Conservation (phyloP, 2,113 vertebrate genomes). For the Myanophis thanlyinensis region DNA sequence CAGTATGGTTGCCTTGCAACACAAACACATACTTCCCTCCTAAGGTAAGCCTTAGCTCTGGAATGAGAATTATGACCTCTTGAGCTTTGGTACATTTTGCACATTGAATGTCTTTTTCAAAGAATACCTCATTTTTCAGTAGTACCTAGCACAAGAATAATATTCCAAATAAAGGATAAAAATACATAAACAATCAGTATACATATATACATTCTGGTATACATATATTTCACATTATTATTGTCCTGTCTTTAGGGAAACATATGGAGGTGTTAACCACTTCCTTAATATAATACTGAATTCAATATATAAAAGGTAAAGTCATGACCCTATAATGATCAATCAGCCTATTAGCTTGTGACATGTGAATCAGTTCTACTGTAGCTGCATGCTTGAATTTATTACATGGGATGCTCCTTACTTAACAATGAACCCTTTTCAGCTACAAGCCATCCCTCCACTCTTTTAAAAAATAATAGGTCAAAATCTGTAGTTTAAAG, state of each 20-base stretch:
- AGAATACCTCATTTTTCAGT: conserved; percentile 14
- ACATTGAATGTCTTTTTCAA: not conserved
- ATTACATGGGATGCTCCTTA: conserved; percentile 61
- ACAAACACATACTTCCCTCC: not conserved
- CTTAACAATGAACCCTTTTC: conserved; percentile 63
- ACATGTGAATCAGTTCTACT: conserved; percentile 24
- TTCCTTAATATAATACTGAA: conserved; percentile 55
- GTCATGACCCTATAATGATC: conserved; percentile 65
- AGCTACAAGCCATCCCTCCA: conserved; percentile 53
- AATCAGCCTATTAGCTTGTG: conserved; percentile 72
- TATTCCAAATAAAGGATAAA: not conserved
- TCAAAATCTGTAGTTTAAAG: conserved; percentile 54
- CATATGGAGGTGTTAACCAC: conserved; percentile 50
- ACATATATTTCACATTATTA: conserved; percentile 45
- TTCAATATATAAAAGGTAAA: conserved; percentile 53
- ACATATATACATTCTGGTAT: not conserved
- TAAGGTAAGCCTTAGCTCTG: not conserved
- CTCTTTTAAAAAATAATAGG: conserved; percentile 42
- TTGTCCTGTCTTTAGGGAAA: conserved; percentile 9
- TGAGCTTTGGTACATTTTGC: not conserved
- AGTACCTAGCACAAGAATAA: not conserved
- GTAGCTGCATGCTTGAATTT: conserved; percentile 52
- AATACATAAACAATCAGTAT: not conserved
- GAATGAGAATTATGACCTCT: not conserved
- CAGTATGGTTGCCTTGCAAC: not conserved